Evolutionary conservation across 2,113 vertebrate genomes (phyloP).

Genomic region (Caretta caretta): DNA sequence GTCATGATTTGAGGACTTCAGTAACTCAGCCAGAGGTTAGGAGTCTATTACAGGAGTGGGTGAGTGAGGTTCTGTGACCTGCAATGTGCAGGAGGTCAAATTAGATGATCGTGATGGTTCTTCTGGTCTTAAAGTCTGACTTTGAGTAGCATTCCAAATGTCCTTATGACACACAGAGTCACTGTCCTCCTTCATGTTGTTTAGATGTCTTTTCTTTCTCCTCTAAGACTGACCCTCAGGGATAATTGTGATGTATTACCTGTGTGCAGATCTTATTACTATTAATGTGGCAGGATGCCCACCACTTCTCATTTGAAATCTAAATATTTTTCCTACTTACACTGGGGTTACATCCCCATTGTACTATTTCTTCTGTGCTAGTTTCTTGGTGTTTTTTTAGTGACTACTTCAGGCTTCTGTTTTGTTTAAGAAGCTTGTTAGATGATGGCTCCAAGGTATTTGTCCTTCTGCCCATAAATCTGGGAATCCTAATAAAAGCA

Average conservation of each 20-base stretch:
- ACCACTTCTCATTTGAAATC: neutral
- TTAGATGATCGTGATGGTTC: neutral
- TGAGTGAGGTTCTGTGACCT: neutral
- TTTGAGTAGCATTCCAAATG: neutral
- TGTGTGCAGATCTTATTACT: neutral
- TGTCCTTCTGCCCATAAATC: neutral
- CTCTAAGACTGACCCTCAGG: neutral
- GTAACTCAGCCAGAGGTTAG: neutral
- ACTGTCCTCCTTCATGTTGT: neutral
- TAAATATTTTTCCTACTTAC: neutral
- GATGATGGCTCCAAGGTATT: neutral
- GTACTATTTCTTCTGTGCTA: neutral
- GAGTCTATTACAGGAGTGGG: neutral
- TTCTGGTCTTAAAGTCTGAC: neutral
- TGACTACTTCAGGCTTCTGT: neutral
- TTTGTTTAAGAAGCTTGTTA: neutral
- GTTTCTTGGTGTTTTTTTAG: neutral
- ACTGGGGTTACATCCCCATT: neutral
- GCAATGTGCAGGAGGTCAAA: neutral
- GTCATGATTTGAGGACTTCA: neutral
- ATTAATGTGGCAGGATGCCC: neutral
- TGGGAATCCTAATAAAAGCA: neutral
- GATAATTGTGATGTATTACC: neutral
- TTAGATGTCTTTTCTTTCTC: neutral
- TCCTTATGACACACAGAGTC: neutral